Conservation (phyloP, 2,888 invertebrate species). For the Schrankia costaestrigalis region DNA sequence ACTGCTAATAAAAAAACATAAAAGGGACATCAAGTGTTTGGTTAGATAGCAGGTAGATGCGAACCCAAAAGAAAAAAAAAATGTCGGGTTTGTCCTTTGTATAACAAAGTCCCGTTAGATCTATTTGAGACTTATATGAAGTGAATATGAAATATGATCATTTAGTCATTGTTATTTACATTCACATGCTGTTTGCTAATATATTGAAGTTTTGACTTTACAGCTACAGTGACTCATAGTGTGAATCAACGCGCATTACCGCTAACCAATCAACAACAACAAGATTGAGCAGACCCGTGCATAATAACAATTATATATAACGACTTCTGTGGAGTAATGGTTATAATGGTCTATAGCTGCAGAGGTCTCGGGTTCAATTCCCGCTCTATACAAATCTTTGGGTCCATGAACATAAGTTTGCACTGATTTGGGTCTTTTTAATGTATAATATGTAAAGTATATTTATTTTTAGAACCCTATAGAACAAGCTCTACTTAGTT, state of each 20-base stretch:
- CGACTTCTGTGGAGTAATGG: too few species aligned
- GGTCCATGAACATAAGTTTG: too few species aligned
- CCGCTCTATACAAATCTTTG: too few species aligned
- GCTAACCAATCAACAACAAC: constrained; percentile 25
- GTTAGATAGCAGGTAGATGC: constrained; percentile 65
- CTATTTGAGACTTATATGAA: constrained; percentile 50
- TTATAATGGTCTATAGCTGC: too few species aligned
- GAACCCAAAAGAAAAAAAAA: constrained; percentile 42
- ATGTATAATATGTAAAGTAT: too few species aligned
- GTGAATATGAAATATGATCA: constrained; percentile 54
- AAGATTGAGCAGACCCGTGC: too few species aligned
- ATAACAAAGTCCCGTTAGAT: constrained; percentile 61
- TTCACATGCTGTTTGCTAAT: constrained; percentile 36
- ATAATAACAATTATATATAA: too few species aligned
- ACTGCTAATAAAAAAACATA: constrained; percentile 41
- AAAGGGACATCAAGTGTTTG: constrained; percentile 66
- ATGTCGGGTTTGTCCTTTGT: constrained; percentile 55
- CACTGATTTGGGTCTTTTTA: too few species aligned
- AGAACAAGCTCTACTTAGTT: too few species aligned
- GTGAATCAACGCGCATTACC: constrained; percentile 31
- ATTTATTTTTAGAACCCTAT: too few species aligned
- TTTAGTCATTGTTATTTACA: constrained; percentile 29
- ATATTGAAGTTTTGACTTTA: constrained; percentile 8
- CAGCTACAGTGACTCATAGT: constrained; percentile 26
- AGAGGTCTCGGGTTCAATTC: too few species aligned